Conservation (phyloP, 2,113 vertebrate genomes). For the Scomber japonicus region DNA sequence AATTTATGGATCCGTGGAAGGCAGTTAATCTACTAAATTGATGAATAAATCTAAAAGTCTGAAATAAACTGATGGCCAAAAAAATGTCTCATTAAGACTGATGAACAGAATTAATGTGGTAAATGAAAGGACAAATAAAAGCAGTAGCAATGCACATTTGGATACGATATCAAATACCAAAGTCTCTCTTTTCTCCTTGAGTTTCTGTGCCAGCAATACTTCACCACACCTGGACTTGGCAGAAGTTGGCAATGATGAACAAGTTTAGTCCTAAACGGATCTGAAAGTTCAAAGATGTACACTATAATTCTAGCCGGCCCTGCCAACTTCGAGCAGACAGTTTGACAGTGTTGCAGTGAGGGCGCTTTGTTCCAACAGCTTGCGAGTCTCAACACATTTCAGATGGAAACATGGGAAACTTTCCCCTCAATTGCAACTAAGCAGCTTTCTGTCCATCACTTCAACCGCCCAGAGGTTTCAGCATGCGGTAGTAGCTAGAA, state of each 20-base stretch:
- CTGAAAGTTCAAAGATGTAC: constrained; percentile 58
- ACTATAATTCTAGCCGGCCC: constrained; percentile 25
- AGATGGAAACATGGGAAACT: constrained; percentile 47
- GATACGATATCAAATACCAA: not conserved
- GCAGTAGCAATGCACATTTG: not conserved
- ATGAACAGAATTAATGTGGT: not conserved
- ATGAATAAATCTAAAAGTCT: not conserved
- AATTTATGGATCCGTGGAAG: not conserved
- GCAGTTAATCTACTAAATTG: not conserved
- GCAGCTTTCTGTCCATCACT: constrained; percentile 73
- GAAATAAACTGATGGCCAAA: not conserved
- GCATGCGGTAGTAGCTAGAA: constrained; percentile 41
- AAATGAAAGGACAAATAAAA: not conserved
- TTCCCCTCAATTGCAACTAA: constrained; percentile 69
- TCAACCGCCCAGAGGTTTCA: constrained; percentile 52
- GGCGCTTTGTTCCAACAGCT: constrained; percentile 60
- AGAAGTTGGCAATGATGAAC: not conserved
- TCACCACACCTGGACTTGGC: constrained; percentile 41
- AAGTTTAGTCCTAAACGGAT: constrained; percentile 40
- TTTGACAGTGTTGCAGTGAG: constrained; percentile 49
- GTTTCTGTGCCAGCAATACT: constrained; percentile 9
- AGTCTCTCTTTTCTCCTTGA: constrained; percentile 8
- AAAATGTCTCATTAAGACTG: too few relatives aligned
- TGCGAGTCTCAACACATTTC: constrained; percentile 71
- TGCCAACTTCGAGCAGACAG: constrained; percentile 46